Base-by-base conservation (phyloP, 2,797 vertebrate genomes). In the Todus mexicanus region DNA sequence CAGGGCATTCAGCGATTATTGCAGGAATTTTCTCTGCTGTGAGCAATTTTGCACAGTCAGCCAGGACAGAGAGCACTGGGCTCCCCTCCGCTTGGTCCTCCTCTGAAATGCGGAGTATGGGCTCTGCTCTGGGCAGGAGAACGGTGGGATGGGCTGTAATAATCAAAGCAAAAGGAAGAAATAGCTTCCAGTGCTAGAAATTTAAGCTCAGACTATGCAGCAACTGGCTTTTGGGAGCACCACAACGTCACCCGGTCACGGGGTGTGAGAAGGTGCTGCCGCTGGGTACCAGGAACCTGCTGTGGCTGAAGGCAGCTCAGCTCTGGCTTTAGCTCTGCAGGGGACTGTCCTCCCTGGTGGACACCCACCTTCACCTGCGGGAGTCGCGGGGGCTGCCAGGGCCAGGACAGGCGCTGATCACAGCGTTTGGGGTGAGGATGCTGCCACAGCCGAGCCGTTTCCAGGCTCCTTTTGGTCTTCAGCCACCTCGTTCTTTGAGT, bases 381-480 rank as follows among this genome's bases (percentile, higher is more conserved):
- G 25, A 21, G 38, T 20, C 4, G 2, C 0, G 2, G 60, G 15
- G 25, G 15, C 61, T 54, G 33, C 42, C n/a, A 4, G 1, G 7
- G 16, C 45, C 5, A 4, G 45, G 31, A 20, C 10, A 1, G 22
- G 43, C 18, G 1, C 48, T 37, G 2, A 19, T 10, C 26, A 8
- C 38, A n/a, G 27, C 15, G 17, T 47, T 17, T 61, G 47, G 51
- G 25, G 38, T 9, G 64, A 43, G 72, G 59, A 22, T 12, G 7
- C 8, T 4, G 0, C 31, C 25, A 2, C 1, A 2, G 33, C 1
- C 17, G 26, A 48, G 53, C 2, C 0, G 1, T 85, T 82, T 65
- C 47, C 81, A 72, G 73, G 5, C 12, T 54, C 23, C n/a, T 72
- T 37, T n/a, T 17, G n/a, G 26, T 74, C 37, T 60, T 68, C 11